phyloP scores from a whole-genome alignment of 2,113 vertebrate genomes.

The Brachionichthys hirsutus region DNA sequence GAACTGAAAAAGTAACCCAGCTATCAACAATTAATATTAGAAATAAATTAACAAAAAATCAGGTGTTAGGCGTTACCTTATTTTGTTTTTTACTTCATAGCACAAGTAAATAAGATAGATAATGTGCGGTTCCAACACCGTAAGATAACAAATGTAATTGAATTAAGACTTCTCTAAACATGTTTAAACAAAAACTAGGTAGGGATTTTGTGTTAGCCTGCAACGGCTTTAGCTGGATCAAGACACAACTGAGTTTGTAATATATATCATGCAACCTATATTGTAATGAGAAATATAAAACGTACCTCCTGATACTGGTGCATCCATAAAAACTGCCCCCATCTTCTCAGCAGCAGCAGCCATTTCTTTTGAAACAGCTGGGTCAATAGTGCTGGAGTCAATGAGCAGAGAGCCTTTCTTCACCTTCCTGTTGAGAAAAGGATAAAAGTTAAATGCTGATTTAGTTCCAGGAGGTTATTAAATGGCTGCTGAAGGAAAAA shows the following conservation, averaged over 20 bases:
- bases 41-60: neutral
- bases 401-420: constrained; percentile 97
- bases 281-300: neutral
- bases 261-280: neutral
- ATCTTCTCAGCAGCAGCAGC: constrained; percentile 91
- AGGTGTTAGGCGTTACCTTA: no score
- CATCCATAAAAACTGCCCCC: constrained; percentile 98
- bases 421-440: constrained; percentile 84
- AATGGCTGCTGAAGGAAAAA: constrained; percentile 1
- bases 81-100: neutral
- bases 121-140: neutral
- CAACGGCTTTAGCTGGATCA: neutral
- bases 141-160: neutral
- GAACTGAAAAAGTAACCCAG: no score
- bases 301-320: constrained; percentile 96
- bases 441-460: neutral
- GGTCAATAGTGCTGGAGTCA: constrained; percentile 98
- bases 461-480: neutral
- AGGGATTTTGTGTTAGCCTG: neutral
- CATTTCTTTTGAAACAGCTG: constrained; percentile 92
- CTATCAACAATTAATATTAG: no score
- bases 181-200: neutral
- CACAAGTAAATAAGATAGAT: neutral
- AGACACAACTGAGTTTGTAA: neutral
- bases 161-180: constrained; percentile 3